Percentiles rank a stretch among this genome's conserved stretches.
phyloP scores from a whole-genome alignment of 2,797 vertebrate genomes.

The Aulostomus chinensis region DNA sequence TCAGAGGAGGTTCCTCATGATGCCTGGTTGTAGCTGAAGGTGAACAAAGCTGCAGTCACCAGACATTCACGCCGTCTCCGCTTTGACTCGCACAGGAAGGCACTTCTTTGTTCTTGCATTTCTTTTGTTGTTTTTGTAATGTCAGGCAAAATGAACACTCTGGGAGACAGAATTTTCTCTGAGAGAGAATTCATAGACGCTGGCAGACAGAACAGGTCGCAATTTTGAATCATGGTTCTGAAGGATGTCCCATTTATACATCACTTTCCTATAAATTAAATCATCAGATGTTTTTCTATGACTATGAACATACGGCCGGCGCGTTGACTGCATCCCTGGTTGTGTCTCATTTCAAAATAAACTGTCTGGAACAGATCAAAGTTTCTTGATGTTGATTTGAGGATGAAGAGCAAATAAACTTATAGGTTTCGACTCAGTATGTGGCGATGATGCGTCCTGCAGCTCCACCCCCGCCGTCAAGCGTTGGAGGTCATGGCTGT shows the following conservation, averaged over 20 bases:
- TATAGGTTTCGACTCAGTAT: no score
- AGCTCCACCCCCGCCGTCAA: background rate
- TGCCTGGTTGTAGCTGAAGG: constrained; percentile 24
- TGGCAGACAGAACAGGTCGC: constrained; percentile 8
- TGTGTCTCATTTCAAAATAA: no score
- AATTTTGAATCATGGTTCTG: constrained; percentile 24
- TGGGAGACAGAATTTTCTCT: constrained; percentile 36
- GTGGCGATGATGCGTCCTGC: constrained; percentile 1
- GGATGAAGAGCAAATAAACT: no score
- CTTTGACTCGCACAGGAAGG: constrained; percentile 26
- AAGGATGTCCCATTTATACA: constrained; percentile 19
- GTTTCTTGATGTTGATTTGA: no score
- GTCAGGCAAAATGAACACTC: constrained; percentile 35
- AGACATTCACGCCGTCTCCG: constrained; percentile 31
- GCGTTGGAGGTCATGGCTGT: constrained; percentile 17
- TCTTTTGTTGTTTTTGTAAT: constrained; percentile 37
- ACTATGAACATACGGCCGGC: no score
- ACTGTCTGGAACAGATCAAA: no score
- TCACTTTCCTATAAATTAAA: background rate
- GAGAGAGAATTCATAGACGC: constrained; percentile 25
- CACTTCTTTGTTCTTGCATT: constrained; percentile 37
- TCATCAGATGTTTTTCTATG: no score
- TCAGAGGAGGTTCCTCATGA: constrained; percentile 20
- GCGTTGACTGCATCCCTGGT: no score
- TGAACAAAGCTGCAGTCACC: constrained; percentile 47